phyloP scores from a whole-genome alignment of 2,797 vertebrate species.

The Miichthys miiuy region DNA sequence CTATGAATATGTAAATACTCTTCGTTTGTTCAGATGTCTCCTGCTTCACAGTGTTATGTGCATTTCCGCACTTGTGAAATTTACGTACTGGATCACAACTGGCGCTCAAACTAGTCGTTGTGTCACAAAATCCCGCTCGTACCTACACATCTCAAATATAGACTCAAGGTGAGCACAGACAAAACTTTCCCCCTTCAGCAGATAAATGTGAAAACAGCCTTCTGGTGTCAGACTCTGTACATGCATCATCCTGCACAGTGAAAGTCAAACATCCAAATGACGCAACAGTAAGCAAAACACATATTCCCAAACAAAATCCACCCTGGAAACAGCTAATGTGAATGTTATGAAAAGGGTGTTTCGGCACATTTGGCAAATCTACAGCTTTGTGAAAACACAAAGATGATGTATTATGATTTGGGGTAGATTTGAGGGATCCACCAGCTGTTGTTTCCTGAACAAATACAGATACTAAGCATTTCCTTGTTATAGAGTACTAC shows the following conservation, averaged over 20 bases:
- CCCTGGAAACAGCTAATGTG: background rate
- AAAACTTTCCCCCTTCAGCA: background rate
- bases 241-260: too few relatives aligned
- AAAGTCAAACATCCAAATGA: background rate
- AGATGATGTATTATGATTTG: background rate
- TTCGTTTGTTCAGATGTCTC: background rate
- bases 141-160: background rate
- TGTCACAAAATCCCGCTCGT: background rate
- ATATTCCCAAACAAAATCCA: too few relatives aligned
- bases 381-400: background rate
- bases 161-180: background rate
- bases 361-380: background rate
- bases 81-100: background rate
- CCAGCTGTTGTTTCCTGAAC: background rate
- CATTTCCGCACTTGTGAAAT: background rate
- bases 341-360: background rate
- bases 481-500: background rate
- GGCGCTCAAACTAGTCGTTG: background rate
- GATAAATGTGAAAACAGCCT: too few relatives aligned
- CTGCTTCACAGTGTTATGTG: background rate
- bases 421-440: background rate
- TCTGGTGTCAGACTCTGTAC: too few relatives aligned
- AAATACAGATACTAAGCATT: background rate
- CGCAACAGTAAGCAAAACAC: background rate
- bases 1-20: slow-evolving; percentile 6